Base-by-base conservation (phyloP, 2,113 vertebrate genomes). In the Sorex araneus region DNA sequence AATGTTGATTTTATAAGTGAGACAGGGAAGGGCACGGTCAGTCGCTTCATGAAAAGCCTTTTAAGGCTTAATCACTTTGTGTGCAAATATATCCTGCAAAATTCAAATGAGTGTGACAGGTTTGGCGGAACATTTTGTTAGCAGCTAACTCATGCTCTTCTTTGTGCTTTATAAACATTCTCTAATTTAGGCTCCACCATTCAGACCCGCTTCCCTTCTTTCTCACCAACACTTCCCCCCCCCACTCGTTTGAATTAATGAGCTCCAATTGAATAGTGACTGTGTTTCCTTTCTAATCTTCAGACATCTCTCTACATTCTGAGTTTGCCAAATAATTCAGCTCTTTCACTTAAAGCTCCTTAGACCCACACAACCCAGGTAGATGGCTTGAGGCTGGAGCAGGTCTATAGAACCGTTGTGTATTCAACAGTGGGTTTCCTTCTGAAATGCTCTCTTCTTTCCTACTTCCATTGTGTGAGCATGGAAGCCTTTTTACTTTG, bases 61-160 rank as follows among this genome's bases (percentile, higher is more conserved):
- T 70, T 43, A 90, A 93, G 50, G 9, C 82, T 90, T 86, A 76
- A 94, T 92, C 34, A 40, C 64, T 90, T 85, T 87, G n/a, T 60
- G 63, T 83, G 81, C 88, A 95, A 85, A 90, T 93, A 74, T 81
- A 80, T 77, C 76, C 87, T 92, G 85, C 16, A 45, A 89, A 92
- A 89, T 90, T 79, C 70, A 87, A 89, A 63, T 32, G 81, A 84
- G 63, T 80, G 78, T 90, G 94, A 57, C 93, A 73, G 87, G 30
- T 81, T 60, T 92, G 89, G 91, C 2, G 0, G 94, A 94, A 96
- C 81, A 67, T 94, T 94, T 57, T 92, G 94, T 87, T 90, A 94
- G 66, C 87, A 47, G 93, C 91, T 86, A 63, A n/a, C 66, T 94
- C 82, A 16, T 25, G 43, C 27, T 89, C 69, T 78, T 92, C 75